Percentiles rank a stretch among this genome's conserved stretches.
These are phyloP conservation scores for Euthynnus affinis DNA, from an alignment of 2,797 vertebrate species.

Conservation along the genomic window DNA sequence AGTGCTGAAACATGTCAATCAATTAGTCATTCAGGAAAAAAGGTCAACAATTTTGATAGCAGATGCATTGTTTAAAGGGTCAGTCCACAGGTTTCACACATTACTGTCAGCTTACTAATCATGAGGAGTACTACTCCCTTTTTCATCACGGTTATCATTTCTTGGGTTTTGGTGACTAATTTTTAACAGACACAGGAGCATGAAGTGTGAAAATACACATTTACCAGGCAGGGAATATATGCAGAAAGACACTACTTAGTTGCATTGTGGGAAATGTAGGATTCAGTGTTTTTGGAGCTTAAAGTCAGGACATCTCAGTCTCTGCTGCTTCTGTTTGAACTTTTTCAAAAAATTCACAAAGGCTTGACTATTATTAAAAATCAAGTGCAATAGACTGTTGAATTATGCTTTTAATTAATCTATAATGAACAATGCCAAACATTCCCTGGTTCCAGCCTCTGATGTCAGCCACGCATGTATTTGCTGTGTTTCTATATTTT, in stretches of 20 bases:
- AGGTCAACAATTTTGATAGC: neutral
- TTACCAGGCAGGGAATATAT: no score
- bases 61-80: neutral
- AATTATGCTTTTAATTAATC: neutral
- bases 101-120: neutral
- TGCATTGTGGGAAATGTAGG: neutral
- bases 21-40: neutral
- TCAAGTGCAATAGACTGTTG: neutral
- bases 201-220: neutral
- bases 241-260: neutral
- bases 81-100: neutral
- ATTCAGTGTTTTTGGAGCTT: neutral
- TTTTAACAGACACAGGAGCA: neutral
- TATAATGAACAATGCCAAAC: neutral
- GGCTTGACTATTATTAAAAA: no score
- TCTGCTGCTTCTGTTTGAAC: no score
- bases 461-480: neutral
- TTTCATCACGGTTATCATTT: neutral
- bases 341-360: no score
- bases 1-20: neutral
- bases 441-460: neutral
- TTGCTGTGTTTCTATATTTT: neutral
- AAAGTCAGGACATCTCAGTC: no score
- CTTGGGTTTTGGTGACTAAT: neutral
- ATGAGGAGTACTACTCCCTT: neutral